Conservation (phyloP, 2,888 invertebrate species). For the Meiosimyza platycephala region DNA sequence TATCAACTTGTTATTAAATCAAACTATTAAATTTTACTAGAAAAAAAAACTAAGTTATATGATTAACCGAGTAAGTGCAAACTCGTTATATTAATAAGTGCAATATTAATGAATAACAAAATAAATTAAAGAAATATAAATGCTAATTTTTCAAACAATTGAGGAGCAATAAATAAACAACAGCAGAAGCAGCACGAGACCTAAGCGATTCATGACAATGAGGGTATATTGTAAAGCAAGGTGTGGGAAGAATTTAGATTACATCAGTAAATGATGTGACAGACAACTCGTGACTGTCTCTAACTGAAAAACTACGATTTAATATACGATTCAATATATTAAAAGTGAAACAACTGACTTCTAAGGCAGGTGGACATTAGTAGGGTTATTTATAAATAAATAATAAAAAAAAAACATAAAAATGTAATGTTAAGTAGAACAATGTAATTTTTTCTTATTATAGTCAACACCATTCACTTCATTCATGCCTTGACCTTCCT, state of each 20-base stretch:
- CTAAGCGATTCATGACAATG: background rate
- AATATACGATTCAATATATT: too few relatives aligned
- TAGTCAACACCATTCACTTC: background rate
- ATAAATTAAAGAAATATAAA: too few relatives aligned
- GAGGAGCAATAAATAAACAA: background rate
- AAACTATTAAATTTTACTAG: background rate
- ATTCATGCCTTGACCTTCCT: conserved; percentile 37
- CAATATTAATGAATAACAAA: too few relatives aligned
- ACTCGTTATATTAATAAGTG: too few relatives aligned
- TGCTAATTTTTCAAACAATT: too few relatives aligned
- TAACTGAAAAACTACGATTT: too few relatives aligned
- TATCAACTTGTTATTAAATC: background rate
- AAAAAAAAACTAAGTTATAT: background rate
- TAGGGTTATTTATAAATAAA: background rate
- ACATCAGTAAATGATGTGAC: too few relatives aligned
- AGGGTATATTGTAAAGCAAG: background rate
- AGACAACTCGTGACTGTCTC: too few relatives aligned
- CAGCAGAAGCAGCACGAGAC: conserved; percentile 15
- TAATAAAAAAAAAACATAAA: background rate
- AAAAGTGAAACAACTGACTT: too few relatives aligned
- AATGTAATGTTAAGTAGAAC: background rate
- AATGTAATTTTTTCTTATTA: background rate
- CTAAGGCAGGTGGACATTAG: too few relatives aligned
- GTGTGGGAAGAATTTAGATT: too few relatives aligned
- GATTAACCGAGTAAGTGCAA: background rate